Conservation (phyloP, 2,113 vertebrate genomes). For the Pyrgilauda ruficollis region DNA sequence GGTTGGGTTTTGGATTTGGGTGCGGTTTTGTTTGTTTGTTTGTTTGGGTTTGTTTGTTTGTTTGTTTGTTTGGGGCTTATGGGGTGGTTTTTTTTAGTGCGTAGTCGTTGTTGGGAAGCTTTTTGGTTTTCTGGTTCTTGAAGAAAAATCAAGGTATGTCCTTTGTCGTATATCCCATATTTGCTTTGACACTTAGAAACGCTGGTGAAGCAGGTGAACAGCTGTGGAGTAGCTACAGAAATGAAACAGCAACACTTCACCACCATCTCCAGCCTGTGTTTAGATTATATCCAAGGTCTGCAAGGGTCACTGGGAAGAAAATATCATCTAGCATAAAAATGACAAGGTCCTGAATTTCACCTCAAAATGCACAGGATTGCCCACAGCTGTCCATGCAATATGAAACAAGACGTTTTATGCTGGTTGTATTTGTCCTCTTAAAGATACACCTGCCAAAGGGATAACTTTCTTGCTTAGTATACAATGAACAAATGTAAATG, state of each 20-base stretch:
- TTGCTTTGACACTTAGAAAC: neutral
- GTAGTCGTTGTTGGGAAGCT: neutral
- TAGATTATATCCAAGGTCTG: neutral
- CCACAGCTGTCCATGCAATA: neutral
- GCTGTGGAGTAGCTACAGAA: neutral
- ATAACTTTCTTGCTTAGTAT: neutral
- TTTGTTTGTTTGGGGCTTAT: neutral
- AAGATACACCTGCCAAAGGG: neutral
- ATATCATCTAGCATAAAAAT: neutral
- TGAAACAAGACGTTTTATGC: neutral
- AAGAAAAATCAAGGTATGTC: neutral
- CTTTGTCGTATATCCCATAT: neutral
- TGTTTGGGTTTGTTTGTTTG: neutral
- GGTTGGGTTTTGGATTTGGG: neutral
- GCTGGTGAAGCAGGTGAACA: neutral
- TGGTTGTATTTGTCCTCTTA: neutral
- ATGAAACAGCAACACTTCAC: neutral
- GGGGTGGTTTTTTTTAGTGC: neutral
- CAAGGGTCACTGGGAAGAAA: neutral
- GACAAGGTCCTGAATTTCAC: neutral
- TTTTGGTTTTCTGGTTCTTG: neutral
- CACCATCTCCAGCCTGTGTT: neutral
- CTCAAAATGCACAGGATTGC: neutral
- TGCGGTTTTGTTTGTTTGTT: neutral
- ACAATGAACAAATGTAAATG: neutral